Evolutionary conservation across 2,888 invertebrate genomes (phyloP), one percentile per base, ranked within the genome.

Genomic region (Caenorhabditis japonica): DNA sequence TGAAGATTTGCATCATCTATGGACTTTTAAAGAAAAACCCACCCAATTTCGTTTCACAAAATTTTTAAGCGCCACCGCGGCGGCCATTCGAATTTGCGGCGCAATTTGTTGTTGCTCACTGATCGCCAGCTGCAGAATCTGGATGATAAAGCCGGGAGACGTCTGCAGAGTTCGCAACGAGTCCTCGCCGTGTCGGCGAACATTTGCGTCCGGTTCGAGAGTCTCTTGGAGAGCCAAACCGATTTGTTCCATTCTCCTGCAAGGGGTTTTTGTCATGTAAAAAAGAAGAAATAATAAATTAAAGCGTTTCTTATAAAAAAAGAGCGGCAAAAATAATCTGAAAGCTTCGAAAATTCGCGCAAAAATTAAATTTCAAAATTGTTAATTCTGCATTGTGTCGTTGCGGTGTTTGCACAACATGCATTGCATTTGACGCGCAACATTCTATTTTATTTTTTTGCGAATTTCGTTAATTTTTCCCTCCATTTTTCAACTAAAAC

Each of bases 31-130:
- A 19, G 10, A 19, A 34, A 15, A 51, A 39, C 77, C 7, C 44
- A 88, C 86, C 99, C 99, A 99, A 89, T 97, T 95, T 58, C 95
- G 91, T 89, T 96, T 97, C 21, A 97, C 92, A 88, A 93, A 97
- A 88, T 99, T 99, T 88, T 99, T 99, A 87, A 99, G 95, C 0
- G 94, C 93, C 71, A 99, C 93, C 10, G 97, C 93, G 21, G 95
- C 94, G 5, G 95, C 93, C 38, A 95, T 91, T 77, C 95, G 93
- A 66, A 97, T 92, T 12, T 97, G 90, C 85, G 94, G 92, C 5
- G 97, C 90, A 52, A 97, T 89, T 25, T 96, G 89, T 30, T 41
- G 39, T 19, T 72, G 44, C 43, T 75, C 73, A 30, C 52, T 74
- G 17, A 70, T 66, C 4, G 71, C 76, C 19, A 80, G 46, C 39